phyloP scores from a whole-genome alignment of 2,888 invertebrate species.

The Thera britannica region DNA sequence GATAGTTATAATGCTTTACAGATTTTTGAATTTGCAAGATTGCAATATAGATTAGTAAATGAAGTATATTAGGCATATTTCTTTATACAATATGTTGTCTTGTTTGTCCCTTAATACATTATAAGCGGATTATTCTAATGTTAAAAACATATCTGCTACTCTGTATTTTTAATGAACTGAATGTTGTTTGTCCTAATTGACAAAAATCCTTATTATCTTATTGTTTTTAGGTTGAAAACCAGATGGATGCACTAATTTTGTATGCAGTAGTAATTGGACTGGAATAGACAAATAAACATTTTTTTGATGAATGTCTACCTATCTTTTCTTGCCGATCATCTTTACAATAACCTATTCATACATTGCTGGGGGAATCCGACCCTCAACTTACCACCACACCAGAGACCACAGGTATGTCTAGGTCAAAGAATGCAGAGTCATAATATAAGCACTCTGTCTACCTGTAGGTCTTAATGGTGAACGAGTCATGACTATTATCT shows the following conservation, averaged over 20 bases:
- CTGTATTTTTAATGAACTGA: conserved; percentile 50
- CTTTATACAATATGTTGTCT: conserved; percentile 2
- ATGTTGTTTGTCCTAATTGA: conserved; percentile 46
- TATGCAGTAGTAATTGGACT: conserved; percentile 67
- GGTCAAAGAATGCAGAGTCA: too few relatives aligned
- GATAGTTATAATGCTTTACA: conserved; percentile 1
- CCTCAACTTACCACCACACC: background rate
- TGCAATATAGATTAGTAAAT: background rate
- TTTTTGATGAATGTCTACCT: conserved; percentile 49
- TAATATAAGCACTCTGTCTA: too few relatives aligned
- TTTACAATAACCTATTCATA: background rate
- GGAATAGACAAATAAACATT: conserved; percentile 63
- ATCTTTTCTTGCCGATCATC: conserved; percentile 30
- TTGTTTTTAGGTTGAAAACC: conserved; percentile 64
- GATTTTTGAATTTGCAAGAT: background rate
- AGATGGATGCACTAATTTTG: conserved; percentile 68
- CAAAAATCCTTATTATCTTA: conserved; percentile 48
- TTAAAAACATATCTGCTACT: conserved; percentile 42
- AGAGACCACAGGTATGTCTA: background rate
- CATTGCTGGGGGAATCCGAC: background rate
- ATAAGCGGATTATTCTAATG: conserved; percentile 38
- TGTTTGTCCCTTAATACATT: conserved; percentile 11
- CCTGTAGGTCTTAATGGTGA: too few relatives aligned
- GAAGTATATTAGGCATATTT: conserved; percentile 6
- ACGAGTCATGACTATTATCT: too few relatives aligned